phyloP scores from a whole-genome alignment of 37 sponge, comb jelly and placozoan species.

The Eunapius fragilis region DNA sequence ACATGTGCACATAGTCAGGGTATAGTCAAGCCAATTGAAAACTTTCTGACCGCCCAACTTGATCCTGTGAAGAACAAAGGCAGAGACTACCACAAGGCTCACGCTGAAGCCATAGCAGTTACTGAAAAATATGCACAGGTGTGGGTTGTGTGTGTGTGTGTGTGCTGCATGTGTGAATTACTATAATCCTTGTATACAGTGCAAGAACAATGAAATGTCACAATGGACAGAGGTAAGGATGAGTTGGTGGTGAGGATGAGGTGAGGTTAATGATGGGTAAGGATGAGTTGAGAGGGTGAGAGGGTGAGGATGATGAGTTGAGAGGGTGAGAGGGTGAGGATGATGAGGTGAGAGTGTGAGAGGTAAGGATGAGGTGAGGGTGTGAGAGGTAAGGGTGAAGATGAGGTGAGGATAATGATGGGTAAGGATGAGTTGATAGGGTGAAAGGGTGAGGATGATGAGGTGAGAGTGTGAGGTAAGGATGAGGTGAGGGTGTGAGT shows the following conservation, averaged over 20 bases:
- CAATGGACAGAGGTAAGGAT: constrained; percentile 46
- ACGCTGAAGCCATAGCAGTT: constrained; percentile 35
- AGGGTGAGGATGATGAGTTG: neutral
- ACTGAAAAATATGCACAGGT: constrained; percentile 73
- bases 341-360: neutral
- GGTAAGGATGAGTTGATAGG: neutral
- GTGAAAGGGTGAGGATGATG: neutral
- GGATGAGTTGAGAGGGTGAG: neutral
- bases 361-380: neutral
- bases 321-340: neutral
- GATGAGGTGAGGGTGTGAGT: neutral
- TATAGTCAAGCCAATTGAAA: constrained; percentile 56
- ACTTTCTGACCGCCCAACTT: constrained; percentile 46
- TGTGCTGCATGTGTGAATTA: constrained; percentile 1
- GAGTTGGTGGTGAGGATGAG: neutral
- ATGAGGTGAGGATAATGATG: neutral
- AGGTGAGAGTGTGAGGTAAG: neutral
- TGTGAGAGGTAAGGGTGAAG: neutral
- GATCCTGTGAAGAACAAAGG: constrained; percentile 35
- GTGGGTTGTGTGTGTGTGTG: constrained; percentile 18
- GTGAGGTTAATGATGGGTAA: no score
- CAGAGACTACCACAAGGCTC: constrained; percentile 55
- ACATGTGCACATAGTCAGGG: constrained; percentile 53
- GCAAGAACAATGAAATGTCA: constrained; percentile 58
- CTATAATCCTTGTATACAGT: no score